Conservation (phyloP, 2,888 invertebrate genomes). For the Morinoia aosen region DNA sequence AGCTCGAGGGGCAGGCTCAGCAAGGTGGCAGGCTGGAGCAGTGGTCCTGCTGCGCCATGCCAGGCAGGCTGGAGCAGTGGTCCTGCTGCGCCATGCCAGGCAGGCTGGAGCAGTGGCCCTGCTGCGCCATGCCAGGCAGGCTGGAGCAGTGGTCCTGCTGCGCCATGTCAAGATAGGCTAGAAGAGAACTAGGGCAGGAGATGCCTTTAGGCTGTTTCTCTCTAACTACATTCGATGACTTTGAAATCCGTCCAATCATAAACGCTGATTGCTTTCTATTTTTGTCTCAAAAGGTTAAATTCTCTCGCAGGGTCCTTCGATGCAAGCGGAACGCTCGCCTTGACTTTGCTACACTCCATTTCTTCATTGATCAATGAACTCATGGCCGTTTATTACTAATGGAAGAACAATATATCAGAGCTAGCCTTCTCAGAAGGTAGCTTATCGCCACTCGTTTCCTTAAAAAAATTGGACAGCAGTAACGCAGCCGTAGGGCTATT, state of each 20-base stretch:
- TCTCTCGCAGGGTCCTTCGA: not conserved
- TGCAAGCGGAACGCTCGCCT: not conserved
- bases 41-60: constrained; percentile 30
- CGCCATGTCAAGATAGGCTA: not conserved
- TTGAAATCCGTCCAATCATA: not conserved
- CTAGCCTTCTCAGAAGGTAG: not conserved
- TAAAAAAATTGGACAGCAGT: not conserved
- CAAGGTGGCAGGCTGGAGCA: constrained; percentile 36
- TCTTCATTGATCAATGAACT: not conserved
- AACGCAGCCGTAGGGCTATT: not conserved
- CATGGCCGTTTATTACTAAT: not conserved
- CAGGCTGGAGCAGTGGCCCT: constrained; percentile 34
- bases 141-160: constrained; percentile 6
- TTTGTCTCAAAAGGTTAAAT: not conserved
- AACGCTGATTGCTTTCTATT: not conserved
- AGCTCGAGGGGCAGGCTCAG: not conserved
- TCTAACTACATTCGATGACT: not conserved
- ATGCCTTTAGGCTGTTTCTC: not conserved
- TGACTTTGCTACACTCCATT: not conserved
- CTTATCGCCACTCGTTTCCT: not conserved
- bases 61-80: not conserved
- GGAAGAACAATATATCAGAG: not conserved
- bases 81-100: not conserved
- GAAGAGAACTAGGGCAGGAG: not conserved
- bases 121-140: constrained; percentile 15